phyloP scores from a whole-genome alignment of 2,797 vertebrate species.

The Acestrorhynchus altus region DNA sequence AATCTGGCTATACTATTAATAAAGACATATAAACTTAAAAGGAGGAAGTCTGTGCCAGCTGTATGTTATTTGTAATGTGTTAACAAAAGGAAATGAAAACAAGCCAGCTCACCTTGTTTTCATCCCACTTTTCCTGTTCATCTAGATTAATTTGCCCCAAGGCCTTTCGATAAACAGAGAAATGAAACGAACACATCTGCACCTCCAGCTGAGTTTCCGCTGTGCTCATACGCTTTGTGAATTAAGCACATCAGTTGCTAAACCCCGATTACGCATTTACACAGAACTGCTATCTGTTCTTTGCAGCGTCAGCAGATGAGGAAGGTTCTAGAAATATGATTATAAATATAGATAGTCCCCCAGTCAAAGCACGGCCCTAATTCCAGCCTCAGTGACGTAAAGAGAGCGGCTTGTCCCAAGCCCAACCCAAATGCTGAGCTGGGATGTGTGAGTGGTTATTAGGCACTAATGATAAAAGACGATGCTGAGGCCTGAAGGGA shows the following conservation, averaged over 20 bases:
- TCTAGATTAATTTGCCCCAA: not conserved
- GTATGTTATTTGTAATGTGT: not conserved
- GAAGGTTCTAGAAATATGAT: conserved; percentile 18
- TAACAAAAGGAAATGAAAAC: conserved; percentile 9
- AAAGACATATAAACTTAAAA: not conserved
- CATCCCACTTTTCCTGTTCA: not conserved
- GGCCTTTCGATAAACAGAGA: not conserved
- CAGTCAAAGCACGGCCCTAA: conserved; percentile 7
- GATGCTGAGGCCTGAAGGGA: conserved; percentile 11
- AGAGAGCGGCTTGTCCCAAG: not conserved
- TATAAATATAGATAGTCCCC: conserved; percentile 25
- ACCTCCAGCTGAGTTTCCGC: conserved; percentile 26
- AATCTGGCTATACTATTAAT: not conserved
- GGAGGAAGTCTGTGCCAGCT: not conserved
- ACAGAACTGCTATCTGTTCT: not conserved
- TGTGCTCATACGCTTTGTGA: not conserved
- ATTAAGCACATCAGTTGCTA: not conserved
- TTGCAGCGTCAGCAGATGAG: conserved; percentile 30
- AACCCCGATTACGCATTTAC: not conserved
- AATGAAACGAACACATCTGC: not conserved
- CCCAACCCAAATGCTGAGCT: not conserved
- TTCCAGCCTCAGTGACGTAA: conserved; percentile 26
- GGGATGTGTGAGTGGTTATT: conserved; percentile 17
- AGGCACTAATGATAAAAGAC: conserved; percentile 30
- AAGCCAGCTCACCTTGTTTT: conserved; percentile 2